Base-by-base conservation (phyloP, 2,888 invertebrate species). In the Quadroppia sp. region DNA sequence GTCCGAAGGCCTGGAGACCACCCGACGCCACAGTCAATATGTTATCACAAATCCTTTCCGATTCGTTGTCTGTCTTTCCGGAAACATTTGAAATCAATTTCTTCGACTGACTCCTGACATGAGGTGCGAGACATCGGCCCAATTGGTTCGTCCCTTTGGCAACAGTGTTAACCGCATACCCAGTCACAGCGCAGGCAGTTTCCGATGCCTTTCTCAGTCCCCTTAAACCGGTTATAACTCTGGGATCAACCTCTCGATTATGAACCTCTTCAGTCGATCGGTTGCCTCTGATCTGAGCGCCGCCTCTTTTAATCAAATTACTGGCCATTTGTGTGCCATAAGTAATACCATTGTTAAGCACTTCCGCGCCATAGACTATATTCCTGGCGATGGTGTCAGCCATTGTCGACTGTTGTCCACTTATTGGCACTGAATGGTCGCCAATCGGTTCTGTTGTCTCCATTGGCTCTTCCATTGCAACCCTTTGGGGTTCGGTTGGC, bases 101-200 rank as follows among this genome's bases (percentile, higher is more conserved):
- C 15, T 45, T 71, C 20, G 53, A 50, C 7, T 71, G 71, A 3
- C n/a, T 71, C 20, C 53, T 50, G 23, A 71, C 40, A 53, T 53
- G 53, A n/a, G 71, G 71, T 32, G 71, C 71, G 32, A 71, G 25
- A 71, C 56, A 56, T 56, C 15, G 36, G 25, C 71, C 48, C 53
- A 71, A 71, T n/a, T 56, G 50, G 23, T 56, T 45, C 7, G 71
- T 71, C 17, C 71, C 71, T 53, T 71, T 56, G 28, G 71, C 71
- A n/a, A 71, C 50, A 23, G 53, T 30, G 20, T 56, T 40, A 15
- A 71, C 71, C 1, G 56, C 71, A 56, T 32, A 56, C 1, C 53
- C 56, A 13, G 71, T 71, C 4, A 56, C 71, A 50, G 56, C 1
- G 15, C 20, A 30, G 23, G 71, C 71, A 2, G 56, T 17, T 1